These are phyloP conservation scores for Acholoe squamosa DNA, from an alignment of 2,888 invertebrate species.

Conservation along the genomic window DNA sequence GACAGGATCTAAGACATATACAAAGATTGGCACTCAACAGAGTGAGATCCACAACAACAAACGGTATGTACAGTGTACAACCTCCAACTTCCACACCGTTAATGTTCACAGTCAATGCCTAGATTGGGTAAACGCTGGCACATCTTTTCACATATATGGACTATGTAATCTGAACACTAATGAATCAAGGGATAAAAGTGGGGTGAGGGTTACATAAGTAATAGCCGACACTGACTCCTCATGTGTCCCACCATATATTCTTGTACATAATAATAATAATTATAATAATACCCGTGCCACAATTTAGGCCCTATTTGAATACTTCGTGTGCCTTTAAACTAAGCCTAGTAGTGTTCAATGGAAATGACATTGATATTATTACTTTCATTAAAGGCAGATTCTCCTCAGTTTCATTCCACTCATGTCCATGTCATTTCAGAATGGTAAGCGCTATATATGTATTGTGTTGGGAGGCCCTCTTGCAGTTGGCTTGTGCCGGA, in stretches of 20 bases:
- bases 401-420: neutral
- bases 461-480: neutral
- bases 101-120: slow-evolving; percentile 39
- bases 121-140: neutral
- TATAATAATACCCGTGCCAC: slow-evolving; percentile 27
- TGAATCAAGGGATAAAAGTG: neutral
- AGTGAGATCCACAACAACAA: neutral
- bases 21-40: neutral
- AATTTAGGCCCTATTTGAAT: neutral
- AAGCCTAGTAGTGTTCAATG: neutral
- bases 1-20: slow-evolving; percentile 4
- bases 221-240: neutral
- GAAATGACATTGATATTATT: neutral
- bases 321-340: slow-evolving; percentile 26
- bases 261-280: neutral
- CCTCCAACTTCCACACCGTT: slow-evolving; percentile 38
- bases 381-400: slow-evolving; percentile 24
- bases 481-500: neutral
- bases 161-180: neutral
- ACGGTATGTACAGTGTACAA: slow-evolving; percentile 14
- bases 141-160: neutral
- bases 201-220: slow-evolving; percentile 10
- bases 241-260: slow-evolving; percentile 31
- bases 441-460: neutral
- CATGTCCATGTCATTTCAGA: neutral